phyloP scores from a whole-genome alignment of 2,797 vertebrate species.

The Pelochelys cantorii region DNA sequence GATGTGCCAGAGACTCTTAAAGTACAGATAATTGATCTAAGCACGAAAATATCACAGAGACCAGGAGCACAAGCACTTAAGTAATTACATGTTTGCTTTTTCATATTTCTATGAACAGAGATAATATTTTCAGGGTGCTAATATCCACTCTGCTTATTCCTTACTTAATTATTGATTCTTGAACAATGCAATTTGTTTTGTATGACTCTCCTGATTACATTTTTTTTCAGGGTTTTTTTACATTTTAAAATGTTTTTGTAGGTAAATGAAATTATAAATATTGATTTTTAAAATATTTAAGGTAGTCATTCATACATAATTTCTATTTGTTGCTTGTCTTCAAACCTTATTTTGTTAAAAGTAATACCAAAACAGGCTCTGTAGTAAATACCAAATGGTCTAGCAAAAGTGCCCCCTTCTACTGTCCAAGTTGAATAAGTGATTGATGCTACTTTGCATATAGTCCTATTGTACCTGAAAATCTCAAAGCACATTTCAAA shows the following conservation, averaged over 20 bases:
- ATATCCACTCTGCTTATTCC: neutral
- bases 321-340: neutral
- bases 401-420: neutral
- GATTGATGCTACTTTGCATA: neutral
- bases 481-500: neutral
- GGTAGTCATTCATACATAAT: neutral
- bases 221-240: neutral
- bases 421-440: no score
- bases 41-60: conserved; percentile 91
- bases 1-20: conserved; percentile 91
- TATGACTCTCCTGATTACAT: neutral
- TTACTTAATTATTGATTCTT: neutral
- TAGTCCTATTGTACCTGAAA: neutral
- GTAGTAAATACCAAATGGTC: neutral
- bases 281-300: neutral
- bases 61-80: conserved; percentile 95
- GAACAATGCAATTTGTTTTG: neutral
- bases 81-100: conserved; percentile 78
- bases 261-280: neutral
- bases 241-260: neutral
- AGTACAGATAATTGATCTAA: conserved; percentile 93
- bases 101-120: neutral
- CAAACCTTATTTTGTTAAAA: neutral
- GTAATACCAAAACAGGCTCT: neutral
- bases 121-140: neutral